phyloP scores from a whole-genome alignment of 2,888 invertebrate genomes.

The Parapristionchus giblindavisi region DNA sequence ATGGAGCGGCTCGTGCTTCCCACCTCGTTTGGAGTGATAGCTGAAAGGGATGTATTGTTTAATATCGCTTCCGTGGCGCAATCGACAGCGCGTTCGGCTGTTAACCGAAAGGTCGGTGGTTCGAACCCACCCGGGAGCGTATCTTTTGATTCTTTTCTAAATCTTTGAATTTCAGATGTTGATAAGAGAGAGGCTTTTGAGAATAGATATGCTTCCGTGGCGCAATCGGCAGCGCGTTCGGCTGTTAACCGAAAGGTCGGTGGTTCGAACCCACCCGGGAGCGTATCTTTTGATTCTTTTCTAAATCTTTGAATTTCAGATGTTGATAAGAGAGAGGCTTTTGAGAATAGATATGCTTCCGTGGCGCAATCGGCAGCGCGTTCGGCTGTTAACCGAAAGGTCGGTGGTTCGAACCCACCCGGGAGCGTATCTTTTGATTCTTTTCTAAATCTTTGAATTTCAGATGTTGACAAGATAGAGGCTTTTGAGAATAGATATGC shows the following conservation, averaged over 20 bases:
- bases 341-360: no score
- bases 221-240: slow-evolving; percentile 54
- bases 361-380: slow-evolving; percentile 49
- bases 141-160: no score
- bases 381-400: slow-evolving; percentile 63
- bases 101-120: slow-evolving; percentile 77
- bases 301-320: no score
- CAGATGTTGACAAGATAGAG: no score
- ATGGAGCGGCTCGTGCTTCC: slow-evolving; percentile 25
- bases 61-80: slow-evolving; percentile 49
- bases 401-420: slow-evolving; percentile 57
- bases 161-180: no score
- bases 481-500: no score
- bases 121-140: slow-evolving; percentile 97
- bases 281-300: no score
- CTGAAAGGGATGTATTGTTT: background rate
- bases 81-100: slow-evolving; percentile 58
- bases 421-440: no score
- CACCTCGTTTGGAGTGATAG: slow-evolving; percentile 20
- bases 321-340: no score
- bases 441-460: no score
- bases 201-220: slow-evolving; percentile 41
- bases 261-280: slow-evolving; percentile 54
- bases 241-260: slow-evolving; percentile 63
- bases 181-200: no score